phyloP scores from a whole-genome alignment of 2,113 vertebrate genomes.

The Lasiurus cinereus region DNA sequence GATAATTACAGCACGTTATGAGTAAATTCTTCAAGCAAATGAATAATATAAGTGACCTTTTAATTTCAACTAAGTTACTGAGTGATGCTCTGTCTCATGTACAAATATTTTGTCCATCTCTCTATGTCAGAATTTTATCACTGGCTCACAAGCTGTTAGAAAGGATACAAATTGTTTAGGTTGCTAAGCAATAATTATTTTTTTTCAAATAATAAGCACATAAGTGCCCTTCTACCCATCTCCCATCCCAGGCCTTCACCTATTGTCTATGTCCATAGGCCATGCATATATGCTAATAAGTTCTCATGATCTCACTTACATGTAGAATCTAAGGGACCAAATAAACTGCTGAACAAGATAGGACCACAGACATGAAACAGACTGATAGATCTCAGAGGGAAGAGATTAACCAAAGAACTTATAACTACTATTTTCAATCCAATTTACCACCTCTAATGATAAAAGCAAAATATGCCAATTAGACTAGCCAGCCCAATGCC shows the following conservation, averaged over 20 bases:
- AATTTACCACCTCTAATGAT: not conserved
- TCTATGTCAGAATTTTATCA: not conserved
- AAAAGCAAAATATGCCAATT: no score
- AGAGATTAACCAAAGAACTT: no score
- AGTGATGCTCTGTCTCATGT: not conserved
- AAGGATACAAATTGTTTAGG: not conserved
- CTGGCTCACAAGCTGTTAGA: constrained; percentile 21
- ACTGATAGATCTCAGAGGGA: no score
- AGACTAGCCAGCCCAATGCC: no score
- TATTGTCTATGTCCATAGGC: no score
- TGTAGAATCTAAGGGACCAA: no score
- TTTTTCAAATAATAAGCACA: not conserved
- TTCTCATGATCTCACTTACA: no score
- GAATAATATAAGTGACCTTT: not conserved
- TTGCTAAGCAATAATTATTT: not conserved
- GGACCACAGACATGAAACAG: no score
- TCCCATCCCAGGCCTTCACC: no score
- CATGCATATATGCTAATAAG: no score
- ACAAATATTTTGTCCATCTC: not conserved
- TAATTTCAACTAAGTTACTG: not conserved
- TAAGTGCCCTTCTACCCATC: no score
- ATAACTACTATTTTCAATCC: not conserved
- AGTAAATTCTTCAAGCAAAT: not conserved
- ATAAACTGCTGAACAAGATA: no score
- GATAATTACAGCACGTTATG: not conserved